Base-by-base conservation (phyloP, 2,888 invertebrate species). In the Frankliniella fusca region DNA sequence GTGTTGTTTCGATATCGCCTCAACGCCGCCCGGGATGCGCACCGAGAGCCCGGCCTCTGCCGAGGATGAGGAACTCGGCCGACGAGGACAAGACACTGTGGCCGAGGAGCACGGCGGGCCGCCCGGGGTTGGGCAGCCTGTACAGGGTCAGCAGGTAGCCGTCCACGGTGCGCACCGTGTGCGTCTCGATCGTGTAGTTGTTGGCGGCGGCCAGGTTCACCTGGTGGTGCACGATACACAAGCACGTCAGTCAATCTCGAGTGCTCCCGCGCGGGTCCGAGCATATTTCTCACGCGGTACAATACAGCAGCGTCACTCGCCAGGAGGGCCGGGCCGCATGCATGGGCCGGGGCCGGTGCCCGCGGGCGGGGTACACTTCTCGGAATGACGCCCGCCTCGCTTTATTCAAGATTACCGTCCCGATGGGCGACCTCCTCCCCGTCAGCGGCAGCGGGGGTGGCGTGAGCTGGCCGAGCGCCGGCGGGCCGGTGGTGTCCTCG, bases 141-240 rank as follows among this genome's bases (percentile, higher is more conserved):
- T 28, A 61, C 18, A 81, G 20, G 50, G 50, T 50, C 28, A 81
- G 50, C 27, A 81, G 28, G 50, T 50, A 81, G 48, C 81, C 81
- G 50, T 48, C 81, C 8, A 20, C 9, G 7, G 81, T 81, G 7
- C 49, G 48, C 50, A 81, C 50, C 5, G 48, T 81, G 28, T 81
- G 12, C 18, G 5, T 48, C 61, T 81, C 81, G 18, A 18, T 27
- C n/a, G 48, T 7, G 50, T 81, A 81, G 49, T 54, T 54, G 81
- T 81, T n/a, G 20, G 18, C 50, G 8, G 20, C 48, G 23, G 28
- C 28, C 28, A 81, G 38, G 50, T 50, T 50, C 38, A 9, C 20
- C 81, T 81, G 81, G 11, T 15, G 23, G 7, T 9, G 38, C 38
- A 38, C 38, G 38, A 38, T 38, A 38, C 38, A 5, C 5, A 38